Evolutionary conservation across 2,113 vertebrate genomes (phyloP).

Genomic region (Strix uralensis): DNA sequence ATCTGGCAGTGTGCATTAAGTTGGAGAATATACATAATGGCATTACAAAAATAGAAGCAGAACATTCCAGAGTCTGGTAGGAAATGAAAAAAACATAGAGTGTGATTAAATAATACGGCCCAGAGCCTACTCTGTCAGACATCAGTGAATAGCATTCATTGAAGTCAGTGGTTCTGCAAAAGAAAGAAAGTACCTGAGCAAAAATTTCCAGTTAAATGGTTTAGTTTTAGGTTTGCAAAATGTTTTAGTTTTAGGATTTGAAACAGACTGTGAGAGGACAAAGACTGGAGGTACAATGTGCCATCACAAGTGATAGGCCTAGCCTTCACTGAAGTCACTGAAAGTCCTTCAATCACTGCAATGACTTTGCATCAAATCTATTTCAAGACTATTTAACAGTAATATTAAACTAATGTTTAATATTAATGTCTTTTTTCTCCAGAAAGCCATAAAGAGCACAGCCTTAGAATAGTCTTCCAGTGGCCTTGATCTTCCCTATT

Average conservation of each 20-base stretch:
- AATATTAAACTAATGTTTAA: constrained; percentile 24
- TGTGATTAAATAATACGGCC: not conserved
- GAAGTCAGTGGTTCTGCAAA: not conserved
- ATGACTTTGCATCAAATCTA: not conserved
- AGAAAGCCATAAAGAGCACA: not conserved
- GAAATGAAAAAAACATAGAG: not conserved
- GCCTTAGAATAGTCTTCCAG: not conserved
- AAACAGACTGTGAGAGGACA: not conserved
- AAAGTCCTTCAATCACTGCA: not conserved
- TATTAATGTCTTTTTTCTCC: not conserved
- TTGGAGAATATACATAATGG: not conserved
- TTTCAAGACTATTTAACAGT: constrained; percentile 13
- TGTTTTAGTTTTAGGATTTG: not conserved
- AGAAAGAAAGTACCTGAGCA: not conserved
- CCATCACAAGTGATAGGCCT: not conserved
- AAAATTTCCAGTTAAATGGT: not conserved
- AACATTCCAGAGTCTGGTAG: not conserved
- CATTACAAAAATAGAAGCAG: not conserved
- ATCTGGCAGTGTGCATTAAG: not conserved
- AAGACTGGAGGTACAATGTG: not conserved
- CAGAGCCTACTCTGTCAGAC: not conserved
- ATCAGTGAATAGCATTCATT: not conserved
- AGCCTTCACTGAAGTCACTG: not conserved
- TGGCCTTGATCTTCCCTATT: not conserved
- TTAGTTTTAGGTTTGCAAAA: not conserved